phyloP scores from a whole-genome alignment of 2,888 invertebrate species.

The Polydesmus complanatus region DNA sequence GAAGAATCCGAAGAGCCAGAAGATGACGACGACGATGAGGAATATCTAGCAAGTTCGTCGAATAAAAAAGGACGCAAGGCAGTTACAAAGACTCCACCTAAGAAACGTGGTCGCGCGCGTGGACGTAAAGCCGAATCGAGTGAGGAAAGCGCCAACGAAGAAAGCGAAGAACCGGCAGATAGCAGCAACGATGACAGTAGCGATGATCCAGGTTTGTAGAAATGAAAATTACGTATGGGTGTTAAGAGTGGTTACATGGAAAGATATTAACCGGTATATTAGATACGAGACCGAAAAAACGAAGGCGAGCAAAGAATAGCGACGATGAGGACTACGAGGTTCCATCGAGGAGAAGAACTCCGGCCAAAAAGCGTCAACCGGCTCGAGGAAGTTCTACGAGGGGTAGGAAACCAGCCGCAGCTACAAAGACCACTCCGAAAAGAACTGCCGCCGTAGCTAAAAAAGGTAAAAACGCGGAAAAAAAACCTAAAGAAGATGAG shows the following conservation, averaged over 20 bases:
- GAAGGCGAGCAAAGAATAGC: not conserved
- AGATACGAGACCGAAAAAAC: not conserved
- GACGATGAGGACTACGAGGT: not conserved
- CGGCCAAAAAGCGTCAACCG: not conserved
- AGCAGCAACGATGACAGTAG: not conserved
- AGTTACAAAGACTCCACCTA: not conserved
- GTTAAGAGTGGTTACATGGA: not conserved
- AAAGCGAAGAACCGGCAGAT: not conserved
- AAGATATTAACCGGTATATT: too few species aligned
- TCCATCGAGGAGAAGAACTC: not conserved
- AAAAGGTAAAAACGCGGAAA: not conserved
- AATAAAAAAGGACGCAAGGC: not conserved
- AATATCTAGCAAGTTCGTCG: not conserved
- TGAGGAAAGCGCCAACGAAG: not conserved
- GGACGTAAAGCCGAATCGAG: slow-evolving; percentile 1
- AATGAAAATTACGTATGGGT: not conserved
- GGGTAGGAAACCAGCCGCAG: not conserved
- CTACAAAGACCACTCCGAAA: not conserved
- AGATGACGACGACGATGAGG: not conserved
- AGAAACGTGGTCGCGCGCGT: not conserved
- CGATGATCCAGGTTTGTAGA: not conserved
- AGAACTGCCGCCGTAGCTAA: not conserved
- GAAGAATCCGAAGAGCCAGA: not conserved
- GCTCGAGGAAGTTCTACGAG: not conserved
- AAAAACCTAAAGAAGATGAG: not conserved